phyloP scores from a whole-genome alignment of 2,888 invertebrate genomes.

The Gasteruption jaculator region DNA sequence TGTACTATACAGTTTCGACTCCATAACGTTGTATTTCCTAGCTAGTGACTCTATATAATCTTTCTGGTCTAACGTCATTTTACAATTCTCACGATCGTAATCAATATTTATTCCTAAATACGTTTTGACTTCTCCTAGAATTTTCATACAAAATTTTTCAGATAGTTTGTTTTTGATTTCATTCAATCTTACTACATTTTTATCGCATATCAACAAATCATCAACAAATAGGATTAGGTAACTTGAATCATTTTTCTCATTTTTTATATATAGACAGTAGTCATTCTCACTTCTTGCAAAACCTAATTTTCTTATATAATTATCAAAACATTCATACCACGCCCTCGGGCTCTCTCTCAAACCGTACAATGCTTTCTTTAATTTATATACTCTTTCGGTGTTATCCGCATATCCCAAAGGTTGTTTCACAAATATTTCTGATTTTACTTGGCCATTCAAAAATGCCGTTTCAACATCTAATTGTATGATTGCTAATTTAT shows the following conservation, averaged over 20 bases:
- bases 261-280: background rate
- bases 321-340: constrained; percentile 20
- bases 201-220: constrained; percentile 17
- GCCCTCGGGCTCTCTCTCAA: constrained; percentile 22
- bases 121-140: constrained; percentile 12
- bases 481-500: constrained; percentile 11
- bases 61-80: constrained; percentile 8
- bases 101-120: constrained; percentile 17
- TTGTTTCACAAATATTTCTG: constrained; percentile 18
- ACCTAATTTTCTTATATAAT: constrained; percentile 12
- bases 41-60: constrained; percentile 14
- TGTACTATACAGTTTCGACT: constrained; percentile 6
- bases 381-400: constrained; percentile 13
- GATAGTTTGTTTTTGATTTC: constrained; percentile 11
- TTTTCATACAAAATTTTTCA: constrained; percentile 15
- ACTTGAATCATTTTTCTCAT: constrained; percentile 1
- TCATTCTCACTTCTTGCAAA: constrained; percentile 6
- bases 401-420: constrained; percentile 19
- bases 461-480: constrained; percentile 22
- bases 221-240: constrained; percentile 18
- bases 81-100: constrained; percentile 9
- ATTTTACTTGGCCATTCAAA: constrained; percentile 17
- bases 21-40: constrained; percentile 1
- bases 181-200: constrained; percentile 1
- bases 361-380: constrained; percentile 23